Evolutionary conservation across 2,797 vertebrate species (phyloP).

Genomic region (Carapus acus): DNA sequence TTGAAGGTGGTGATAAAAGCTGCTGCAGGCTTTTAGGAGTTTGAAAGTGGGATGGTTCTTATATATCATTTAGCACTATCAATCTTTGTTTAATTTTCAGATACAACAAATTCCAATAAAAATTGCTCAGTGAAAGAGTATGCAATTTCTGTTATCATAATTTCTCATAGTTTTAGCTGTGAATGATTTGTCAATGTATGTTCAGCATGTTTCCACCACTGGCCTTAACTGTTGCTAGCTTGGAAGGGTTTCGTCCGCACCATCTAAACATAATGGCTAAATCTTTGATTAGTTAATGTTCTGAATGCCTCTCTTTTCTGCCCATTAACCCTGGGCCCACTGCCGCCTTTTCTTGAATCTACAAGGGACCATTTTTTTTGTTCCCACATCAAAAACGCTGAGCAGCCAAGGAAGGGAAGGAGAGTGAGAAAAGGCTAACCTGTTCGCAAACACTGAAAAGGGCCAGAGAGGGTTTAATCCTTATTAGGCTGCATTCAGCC

Average conservation of each 20-base stretch:
- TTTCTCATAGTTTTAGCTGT: constrained; percentile 4
- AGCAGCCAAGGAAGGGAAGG: constrained; percentile 82
- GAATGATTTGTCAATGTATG: constrained; percentile 14
- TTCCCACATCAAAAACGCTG: constrained; percentile 84
- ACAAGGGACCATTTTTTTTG: constrained; percentile 79
- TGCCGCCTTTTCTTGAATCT: constrained; percentile 93
- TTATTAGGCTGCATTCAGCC: constrained; percentile 95
- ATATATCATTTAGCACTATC: constrained; percentile 25
- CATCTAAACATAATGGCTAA: constrained; percentile 75
- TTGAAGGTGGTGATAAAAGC: too few species aligned
- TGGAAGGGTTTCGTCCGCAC: constrained; percentile 66
- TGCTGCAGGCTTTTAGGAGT: constrained; percentile 28
- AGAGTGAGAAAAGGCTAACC: constrained; percentile 98
- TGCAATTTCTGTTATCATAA: not conserved
- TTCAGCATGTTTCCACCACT: constrained; percentile 27
- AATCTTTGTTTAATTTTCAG: constrained; percentile 45
- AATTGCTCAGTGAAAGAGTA: constrained; percentile 1
- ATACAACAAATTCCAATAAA: constrained; percentile 14
- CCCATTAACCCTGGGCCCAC: constrained; percentile 94
- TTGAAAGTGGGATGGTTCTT: not conserved
- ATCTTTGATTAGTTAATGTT: constrained; percentile 90
- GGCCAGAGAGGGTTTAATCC: constrained; percentile 89
- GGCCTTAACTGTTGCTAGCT: constrained; percentile 62
- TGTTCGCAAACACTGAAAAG: constrained; percentile 87
- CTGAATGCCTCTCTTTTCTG: constrained; percentile 89